Evolutionary conservation across 2,113 vertebrate genomes (phyloP).

Genomic region (Spea bombifrons): DNA sequence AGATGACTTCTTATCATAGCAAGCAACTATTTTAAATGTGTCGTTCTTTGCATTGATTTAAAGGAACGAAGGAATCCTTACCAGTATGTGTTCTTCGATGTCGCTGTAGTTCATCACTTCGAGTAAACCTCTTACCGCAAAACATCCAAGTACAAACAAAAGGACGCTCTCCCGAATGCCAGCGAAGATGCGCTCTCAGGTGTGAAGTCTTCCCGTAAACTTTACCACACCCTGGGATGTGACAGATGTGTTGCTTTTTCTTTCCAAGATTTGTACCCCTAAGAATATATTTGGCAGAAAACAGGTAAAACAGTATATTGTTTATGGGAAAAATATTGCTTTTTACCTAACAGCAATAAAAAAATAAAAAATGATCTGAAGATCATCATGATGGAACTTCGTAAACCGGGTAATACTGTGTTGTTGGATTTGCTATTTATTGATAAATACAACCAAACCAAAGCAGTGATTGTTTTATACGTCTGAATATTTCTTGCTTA

Average conservation of each 20-base stretch:
- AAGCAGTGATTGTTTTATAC: too few species aligned
- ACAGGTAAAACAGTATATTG: neutral
- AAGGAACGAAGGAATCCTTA: constrained; percentile 53
- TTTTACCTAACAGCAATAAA: too few species aligned
- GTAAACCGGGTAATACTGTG: too few species aligned
- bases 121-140: constrained; percentile 97
- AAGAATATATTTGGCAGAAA: constrained; percentile 28
- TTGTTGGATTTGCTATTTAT: too few species aligned
- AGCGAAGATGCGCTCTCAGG: constrained; percentile 96
- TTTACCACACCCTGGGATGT: constrained; percentile 96
- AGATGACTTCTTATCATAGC: too few species aligned
- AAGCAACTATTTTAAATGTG: too few species aligned
- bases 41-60: too few species aligned
- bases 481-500: too few species aligned
- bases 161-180: constrained; percentile 97
- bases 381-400: too few species aligned
- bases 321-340: too few species aligned
- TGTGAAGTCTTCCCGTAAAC: constrained; percentile 98
- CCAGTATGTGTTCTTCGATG: constrained; percentile 98
- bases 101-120: constrained; percentile 95
- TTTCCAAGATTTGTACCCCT: constrained; percentile 92
- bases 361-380: too few species aligned
- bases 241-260: constrained; percentile 98
- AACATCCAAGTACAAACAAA: constrained; percentile 98
- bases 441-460: too few species aligned